Conservation (phyloP, 2,888 invertebrate genomes). For the Stratiomys singularior region DNA sequence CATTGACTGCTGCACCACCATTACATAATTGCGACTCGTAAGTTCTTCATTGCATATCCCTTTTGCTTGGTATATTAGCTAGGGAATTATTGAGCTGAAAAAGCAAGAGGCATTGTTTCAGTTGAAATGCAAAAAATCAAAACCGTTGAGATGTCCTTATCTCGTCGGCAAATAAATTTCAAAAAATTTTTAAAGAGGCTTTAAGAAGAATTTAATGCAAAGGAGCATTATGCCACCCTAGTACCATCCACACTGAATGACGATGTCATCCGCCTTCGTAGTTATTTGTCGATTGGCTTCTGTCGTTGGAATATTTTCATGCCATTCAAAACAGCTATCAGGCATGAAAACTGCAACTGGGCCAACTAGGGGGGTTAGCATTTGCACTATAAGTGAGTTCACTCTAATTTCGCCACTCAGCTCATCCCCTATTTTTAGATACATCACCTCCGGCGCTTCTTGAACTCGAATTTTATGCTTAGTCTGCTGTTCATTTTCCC, state of each 20-base stretch:
- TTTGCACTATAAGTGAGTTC: slow-evolving; percentile 12
- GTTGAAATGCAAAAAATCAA: too few species aligned
- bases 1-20: slow-evolving; percentile 21
- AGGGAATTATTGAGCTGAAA: background rate
- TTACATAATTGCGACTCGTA: slow-evolving; percentile 41
- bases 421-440: background rate
- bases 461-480: slow-evolving; percentile 23
- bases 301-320: background rate
- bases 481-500: slow-evolving; percentile 30
- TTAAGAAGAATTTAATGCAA: too few species aligned
- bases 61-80: background rate
- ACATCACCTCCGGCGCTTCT: background rate
- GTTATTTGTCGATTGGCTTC: background rate
- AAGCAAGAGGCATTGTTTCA: background rate
- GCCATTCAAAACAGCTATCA: background rate
- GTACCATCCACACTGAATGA: too few species aligned
- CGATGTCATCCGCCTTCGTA: background rate
- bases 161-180: too few species aligned
- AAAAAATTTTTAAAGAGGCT: too few species aligned
- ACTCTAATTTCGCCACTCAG: background rate
- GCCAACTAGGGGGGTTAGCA: background rate
- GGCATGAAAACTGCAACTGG: slow-evolving; percentile 26
- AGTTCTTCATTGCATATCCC: slow-evolving; percentile 5
- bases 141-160: too few species aligned
- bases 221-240: too few species aligned